These are phyloP conservation scores for Onychomys leucogaster DNA, from an alignment of 2,797 vertebrate species.

Conservation along the genomic window DNA sequence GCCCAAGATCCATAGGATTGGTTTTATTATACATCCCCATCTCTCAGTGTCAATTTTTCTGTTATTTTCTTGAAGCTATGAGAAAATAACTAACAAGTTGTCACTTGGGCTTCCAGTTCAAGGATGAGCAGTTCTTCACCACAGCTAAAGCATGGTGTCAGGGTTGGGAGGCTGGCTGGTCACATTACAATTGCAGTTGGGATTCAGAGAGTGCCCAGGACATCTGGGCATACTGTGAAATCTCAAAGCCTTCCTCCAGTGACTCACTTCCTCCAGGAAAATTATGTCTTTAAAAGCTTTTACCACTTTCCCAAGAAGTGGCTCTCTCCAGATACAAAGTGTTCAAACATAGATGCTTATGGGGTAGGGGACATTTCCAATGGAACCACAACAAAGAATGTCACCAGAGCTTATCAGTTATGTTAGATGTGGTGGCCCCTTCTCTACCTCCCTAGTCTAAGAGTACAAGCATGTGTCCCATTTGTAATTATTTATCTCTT, in stretches of 20 bases:
- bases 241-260: not conserved
- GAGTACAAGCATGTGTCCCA: not conserved
- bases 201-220: not conserved
- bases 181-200: not conserved
- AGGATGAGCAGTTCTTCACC: not conserved
- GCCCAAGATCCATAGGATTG: not conserved
- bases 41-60: not conserved
- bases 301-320: not conserved
- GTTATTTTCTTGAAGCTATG: not conserved
- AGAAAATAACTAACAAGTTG: not conserved
- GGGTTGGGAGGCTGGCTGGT: not conserved
- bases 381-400: not conserved
- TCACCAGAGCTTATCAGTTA: not conserved
- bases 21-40: not conserved
- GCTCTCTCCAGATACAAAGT: not conserved
- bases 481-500: not conserved
- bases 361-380: too few relatives aligned
- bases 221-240: accelerated
- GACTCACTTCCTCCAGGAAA: not conserved
- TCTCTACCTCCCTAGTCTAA: too few relatives aligned
- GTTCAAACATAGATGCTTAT: not conserved
- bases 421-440: not conserved
- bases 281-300: too few relatives aligned
- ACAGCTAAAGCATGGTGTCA: not conserved
- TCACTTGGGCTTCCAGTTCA: not conserved